Conservation (phyloP, 2,888 invertebrate species). For the Microctonus aethiopoides region DNA sequence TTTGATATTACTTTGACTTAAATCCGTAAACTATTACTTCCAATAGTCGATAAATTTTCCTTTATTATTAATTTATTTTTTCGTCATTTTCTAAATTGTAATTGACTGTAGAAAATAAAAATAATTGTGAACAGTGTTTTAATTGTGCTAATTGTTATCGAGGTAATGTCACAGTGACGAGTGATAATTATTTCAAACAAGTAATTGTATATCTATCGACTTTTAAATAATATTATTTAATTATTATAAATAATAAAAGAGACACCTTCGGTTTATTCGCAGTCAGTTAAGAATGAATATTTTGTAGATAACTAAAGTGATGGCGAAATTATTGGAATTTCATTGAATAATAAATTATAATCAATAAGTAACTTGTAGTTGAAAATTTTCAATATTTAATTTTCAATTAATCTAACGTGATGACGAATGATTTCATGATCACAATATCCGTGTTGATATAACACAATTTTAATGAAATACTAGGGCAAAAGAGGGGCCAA, state of each 20-base stretch:
- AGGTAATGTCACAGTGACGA: neutral
- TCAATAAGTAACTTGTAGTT: neutral
- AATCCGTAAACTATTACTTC: neutral
- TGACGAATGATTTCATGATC: neutral
- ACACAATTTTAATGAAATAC: conserved; percentile 36
- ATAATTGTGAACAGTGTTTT: neutral
- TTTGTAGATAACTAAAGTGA: neutral
- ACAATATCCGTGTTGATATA: neutral
- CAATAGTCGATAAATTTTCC: neutral
- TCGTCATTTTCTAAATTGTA: neutral
- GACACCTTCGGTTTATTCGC: neutral
- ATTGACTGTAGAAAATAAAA: neutral
- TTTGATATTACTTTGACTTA: neutral
- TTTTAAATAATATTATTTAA: neutral
- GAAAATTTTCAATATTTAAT: neutral
- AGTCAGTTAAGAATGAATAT: neutral
- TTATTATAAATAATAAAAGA: neutral
- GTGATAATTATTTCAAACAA: neutral
- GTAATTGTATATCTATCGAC: neutral
- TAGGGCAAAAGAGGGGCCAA: neutral
- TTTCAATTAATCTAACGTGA: neutral
- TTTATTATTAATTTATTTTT: neutral
- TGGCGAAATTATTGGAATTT: neutral
- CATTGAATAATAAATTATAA: neutral
- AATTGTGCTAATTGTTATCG: neutral